Base-by-base conservation (phyloP, 2,113 vertebrate genomes). In the Nycticryphes semicollaris region DNA sequence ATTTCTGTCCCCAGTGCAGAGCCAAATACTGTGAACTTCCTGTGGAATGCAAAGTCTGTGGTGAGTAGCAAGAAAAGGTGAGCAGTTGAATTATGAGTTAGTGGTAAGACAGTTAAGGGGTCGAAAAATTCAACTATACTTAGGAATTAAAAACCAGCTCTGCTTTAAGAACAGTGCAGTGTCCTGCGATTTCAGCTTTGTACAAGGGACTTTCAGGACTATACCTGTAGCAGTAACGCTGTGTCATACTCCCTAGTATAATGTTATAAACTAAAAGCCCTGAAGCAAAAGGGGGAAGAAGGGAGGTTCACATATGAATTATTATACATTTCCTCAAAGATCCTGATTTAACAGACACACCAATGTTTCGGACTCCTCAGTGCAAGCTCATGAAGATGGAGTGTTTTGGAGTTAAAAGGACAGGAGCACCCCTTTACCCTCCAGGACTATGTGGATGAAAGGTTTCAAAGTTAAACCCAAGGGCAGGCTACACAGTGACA, bases 1-100 rank as follows among this genome's bases (percentile, higher is more conserved):
- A 99, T 96, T 99, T 99, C 93, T 99, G 99, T 90, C 99, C 99
- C 4, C 99, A 99, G 89, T 99, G 99, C 93, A 98, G 98, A 89
- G 98, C 98, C 50, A 99, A 99, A 93, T 99, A 99, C 97, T 98
- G 98, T 31, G 99, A 99, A 87, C 98, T 99, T 66, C 99, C 99
- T 5, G 99, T 99, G 87, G 99, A 99, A 96, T 99, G 99, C 97
- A 99, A 99, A 98, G 98, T 99, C 80, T 99, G 99, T 94, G 99
- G 99, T 99, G 98, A 79, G 99, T 98, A 89, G 8, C 53, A 75
- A 68, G 35, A 83, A 63, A 7, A 78, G 18, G 14, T 81, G 47
- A 79, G 35, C 6, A 8, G 19, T 11, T 63, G 6, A 70, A 56
- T 70, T 56, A 33, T 8, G 24, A 41, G 22, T 37, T 66, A 14